phyloP scores from a whole-genome alignment of 2,113 vertebrate genomes.

The Podarcis cretensis region DNA sequence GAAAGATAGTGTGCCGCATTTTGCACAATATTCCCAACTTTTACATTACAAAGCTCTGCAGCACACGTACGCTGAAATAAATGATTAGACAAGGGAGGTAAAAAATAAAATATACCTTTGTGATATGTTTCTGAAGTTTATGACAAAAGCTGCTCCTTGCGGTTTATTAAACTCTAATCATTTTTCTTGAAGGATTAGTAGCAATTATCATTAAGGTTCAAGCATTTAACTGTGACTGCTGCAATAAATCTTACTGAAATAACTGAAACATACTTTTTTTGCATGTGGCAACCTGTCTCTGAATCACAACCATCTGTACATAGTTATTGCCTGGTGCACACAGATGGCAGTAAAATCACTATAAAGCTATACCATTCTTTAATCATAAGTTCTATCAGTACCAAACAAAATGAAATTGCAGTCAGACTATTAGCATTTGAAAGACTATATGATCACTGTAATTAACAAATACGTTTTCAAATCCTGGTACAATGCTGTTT shows the following conservation, averaged over 20 bases:
- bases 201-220: conserved; percentile 93
- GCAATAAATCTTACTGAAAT: conserved; percentile 98
- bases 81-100: not conserved
- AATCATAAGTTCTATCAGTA: conserved; percentile 92
- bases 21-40: not conserved
- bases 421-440: conserved; percentile 90
- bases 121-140: conserved; percentile 64
- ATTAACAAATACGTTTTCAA: conserved; percentile 75
- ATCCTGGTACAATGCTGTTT: conserved; percentile 66
- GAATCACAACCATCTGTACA: conserved; percentile 95
- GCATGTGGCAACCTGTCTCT: conserved; percentile 95
- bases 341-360: conserved; percentile 93
- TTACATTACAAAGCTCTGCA: conserved; percentile 5
- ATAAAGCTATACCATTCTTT: conserved; percentile 91
- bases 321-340: conserved; percentile 92
- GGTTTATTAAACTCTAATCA: conserved; percentile 83
- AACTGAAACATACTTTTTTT: conserved; percentile 92
- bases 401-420: conserved; percentile 94
- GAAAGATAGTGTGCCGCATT: not conserved
- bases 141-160: conserved; percentile 73
- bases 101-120: conserved; percentile 69
- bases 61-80: conserved; percentile 35
- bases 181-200: conserved; percentile 88
- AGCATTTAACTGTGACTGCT: conserved; percentile 91
- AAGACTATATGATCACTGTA: conserved; percentile 87